Base-by-base conservation (phyloP, 2,113 vertebrate genomes). In the Hystrix brachyura region DNA sequence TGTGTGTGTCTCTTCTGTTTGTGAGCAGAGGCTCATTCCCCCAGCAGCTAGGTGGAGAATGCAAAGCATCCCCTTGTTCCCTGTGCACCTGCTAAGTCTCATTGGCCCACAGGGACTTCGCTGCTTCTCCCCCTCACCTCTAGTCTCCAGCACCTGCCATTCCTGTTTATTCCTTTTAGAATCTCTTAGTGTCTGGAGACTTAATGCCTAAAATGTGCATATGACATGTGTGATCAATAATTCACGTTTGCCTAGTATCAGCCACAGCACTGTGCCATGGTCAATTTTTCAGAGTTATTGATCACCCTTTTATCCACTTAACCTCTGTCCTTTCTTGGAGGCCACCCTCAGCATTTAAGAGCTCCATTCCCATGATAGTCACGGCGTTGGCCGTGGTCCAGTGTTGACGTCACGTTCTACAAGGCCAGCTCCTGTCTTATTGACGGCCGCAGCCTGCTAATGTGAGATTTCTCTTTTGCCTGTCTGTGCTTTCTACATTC, bases 221-320 rank as follows among this genome's bases (percentile, higher is more conserved):
- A 95, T 79, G 57, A 43, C 13, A 4, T 32, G 23, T 29, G 11
- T 15, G 55, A 82, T 91, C 94, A 86, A 91, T 91, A 96, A 64
- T 90, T 98, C 72, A 97, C 92, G 96, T 97, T 97, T 94, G 81
- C 69, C 89, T 34, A 78, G 48, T 55, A 79, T 91, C 91, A 96
- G 57, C 51, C 90, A 48, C 5, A 87, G 38, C 2, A n/a, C 90
- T 57, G 86, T 64, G 14, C 90, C 83, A 82, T 4, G 25, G 60
- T 69, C 80, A 96, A 0, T 71, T 88, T 94, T 82, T 96, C 92
- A 92, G 94, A 69, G 72, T 74, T 93, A 96, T 94, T 60, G 82
- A 95, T 96, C 48, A 65, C 21, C 60, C 84, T 96, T 96, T 67
- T 91, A 78, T 21, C 2, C 19, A 5, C 25, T 59, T 96, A 15